These are phyloP conservation scores for Alectoris magna DNA, from an alignment of 2,797 vertebrate species.

Conservation along the genomic window DNA sequence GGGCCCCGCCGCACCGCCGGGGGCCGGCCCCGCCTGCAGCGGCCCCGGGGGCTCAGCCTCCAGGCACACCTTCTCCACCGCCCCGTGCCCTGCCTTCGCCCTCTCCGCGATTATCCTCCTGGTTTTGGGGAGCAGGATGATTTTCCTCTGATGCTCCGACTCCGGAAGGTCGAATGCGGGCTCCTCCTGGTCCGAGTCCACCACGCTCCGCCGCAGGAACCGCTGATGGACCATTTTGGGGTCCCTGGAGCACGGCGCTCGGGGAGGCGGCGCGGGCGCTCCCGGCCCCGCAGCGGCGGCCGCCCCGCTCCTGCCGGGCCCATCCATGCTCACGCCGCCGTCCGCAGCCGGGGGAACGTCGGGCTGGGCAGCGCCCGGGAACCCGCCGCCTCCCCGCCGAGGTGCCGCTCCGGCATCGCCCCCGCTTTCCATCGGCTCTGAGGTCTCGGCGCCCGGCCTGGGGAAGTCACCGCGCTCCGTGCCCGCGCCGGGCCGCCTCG, in stretches of 20 bases:
- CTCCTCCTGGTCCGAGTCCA: conserved; percentile 93
- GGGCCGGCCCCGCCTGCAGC: not conserved
- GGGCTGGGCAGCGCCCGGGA: not conserved
- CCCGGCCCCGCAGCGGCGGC: conserved; percentile 75
- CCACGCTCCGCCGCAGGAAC: conserved; percentile 92
- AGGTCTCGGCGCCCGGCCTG: conserved; percentile 69
- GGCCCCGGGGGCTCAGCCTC: conserved; percentile 62
- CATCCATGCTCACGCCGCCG: conserved; percentile 69
- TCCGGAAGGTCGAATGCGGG: conserved; percentile 86
- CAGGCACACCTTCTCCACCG: conserved; percentile 57
- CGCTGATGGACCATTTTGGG: conserved; percentile 85
- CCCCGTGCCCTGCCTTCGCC: conserved; percentile 72
- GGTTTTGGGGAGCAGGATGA: conserved; percentile 84
- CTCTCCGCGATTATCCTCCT: conserved; percentile 89
- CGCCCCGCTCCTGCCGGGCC: conserved; percentile 68
- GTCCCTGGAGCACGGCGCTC: conserved; percentile 78
- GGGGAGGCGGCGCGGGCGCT: conserved; percentile 41
- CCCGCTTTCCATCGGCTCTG: conserved; percentile 82
- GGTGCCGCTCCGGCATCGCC: conserved; percentile 69
- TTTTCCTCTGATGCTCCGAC: conserved; percentile 81
- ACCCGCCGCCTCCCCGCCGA: conserved; percentile 45
- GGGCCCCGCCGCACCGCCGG: conserved; percentile 2
- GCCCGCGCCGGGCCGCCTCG: conserved; percentile 71
- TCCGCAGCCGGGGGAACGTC: not conserved
- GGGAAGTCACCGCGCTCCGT: conserved; percentile 79